Percentiles rank a stretch among this genome's conserved stretches.
phyloP scores from a whole-genome alignment of 2,888 invertebrate species.

The Digitonthophagus gazella region DNA sequence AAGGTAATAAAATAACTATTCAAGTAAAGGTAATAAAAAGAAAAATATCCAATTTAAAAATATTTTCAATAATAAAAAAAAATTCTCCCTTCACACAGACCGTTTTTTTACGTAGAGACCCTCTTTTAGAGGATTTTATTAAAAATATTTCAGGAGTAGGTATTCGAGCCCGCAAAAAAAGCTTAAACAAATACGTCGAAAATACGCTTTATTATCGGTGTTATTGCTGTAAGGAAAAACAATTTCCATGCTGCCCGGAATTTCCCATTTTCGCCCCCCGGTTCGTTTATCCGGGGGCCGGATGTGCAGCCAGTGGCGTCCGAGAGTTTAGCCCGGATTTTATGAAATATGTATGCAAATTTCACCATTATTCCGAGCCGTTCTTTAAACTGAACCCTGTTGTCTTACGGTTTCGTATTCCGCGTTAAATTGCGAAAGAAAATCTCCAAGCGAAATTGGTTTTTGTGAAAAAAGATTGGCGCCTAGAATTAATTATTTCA shows the following conservation, averaged over 20 bases:
- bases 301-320: neutral
- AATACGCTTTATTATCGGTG: neutral
- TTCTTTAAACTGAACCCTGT: neutral
- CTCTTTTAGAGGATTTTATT: too few relatives aligned
- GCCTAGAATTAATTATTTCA: too few relatives aligned
- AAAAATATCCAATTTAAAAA: too few relatives aligned
- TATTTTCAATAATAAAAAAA: too few relatives aligned
- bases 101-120: too few relatives aligned
- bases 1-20: too few relatives aligned
- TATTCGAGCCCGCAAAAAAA: too few relatives aligned
- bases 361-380: neutral
- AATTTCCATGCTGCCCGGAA: neutral
- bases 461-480: neutral
- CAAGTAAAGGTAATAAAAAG: too few relatives aligned
- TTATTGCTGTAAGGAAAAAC: neutral
- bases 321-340: neutral
- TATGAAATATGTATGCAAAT: neutral
- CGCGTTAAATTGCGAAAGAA: neutral
- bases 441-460: neutral
- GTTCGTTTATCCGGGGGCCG: neutral
- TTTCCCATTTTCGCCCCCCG: neutral
- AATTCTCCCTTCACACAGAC: too few relatives aligned
- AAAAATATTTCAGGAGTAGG: neutral
- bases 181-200: too few relatives aligned
- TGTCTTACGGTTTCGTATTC: neutral